phyloP scores from a whole-genome alignment of 53 echinoderm and acorn worm species.

The Hippasteria phrygiana region DNA sequence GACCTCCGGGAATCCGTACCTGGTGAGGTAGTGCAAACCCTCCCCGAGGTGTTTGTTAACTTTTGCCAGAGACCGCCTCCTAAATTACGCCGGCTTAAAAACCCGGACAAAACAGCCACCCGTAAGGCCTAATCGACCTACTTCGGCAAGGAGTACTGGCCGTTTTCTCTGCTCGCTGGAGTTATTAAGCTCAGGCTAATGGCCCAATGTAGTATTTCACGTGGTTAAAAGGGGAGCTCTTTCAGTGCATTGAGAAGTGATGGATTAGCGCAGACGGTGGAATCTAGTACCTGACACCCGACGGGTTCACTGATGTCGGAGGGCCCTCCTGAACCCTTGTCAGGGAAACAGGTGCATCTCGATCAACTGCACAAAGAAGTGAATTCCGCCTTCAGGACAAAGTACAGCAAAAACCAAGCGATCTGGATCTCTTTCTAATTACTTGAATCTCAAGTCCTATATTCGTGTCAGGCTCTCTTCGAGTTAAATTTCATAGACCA shows the following conservation, averaged over 20 bases:
- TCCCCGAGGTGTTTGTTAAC: constrained; percentile 32
- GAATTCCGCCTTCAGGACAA: background rate
- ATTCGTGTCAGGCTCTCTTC: background rate
- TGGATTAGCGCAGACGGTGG: constrained; percentile 28
- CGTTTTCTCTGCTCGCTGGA: constrained; percentile 45
- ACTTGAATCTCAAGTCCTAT: background rate
- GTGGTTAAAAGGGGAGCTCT: constrained; percentile 1
- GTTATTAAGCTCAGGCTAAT: constrained; percentile 16
- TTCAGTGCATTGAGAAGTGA: background rate
- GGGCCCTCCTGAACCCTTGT: background rate
- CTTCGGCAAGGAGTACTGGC: background rate
- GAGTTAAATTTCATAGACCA: background rate
- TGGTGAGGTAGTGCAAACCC: background rate
- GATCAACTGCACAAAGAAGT: background rate
- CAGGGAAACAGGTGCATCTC: constrained; percentile 34
- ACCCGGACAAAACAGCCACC: constrained; percentile 53
- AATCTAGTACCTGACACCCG: constrained; percentile 1
- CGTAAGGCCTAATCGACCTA: constrained; percentile 41
- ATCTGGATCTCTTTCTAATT: background rate
- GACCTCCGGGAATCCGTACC: background rate
- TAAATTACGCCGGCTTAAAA: constrained; percentile 38
- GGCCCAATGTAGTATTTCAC: constrained; percentile 47
- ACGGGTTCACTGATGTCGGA: constrained; percentile 2
- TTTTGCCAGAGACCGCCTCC: constrained; percentile 41
- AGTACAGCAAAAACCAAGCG: background rate